Evolutionary conservation across 2,113 vertebrate genomes (phyloP).

Genomic region (Andinoacara biseriatus): DNA sequence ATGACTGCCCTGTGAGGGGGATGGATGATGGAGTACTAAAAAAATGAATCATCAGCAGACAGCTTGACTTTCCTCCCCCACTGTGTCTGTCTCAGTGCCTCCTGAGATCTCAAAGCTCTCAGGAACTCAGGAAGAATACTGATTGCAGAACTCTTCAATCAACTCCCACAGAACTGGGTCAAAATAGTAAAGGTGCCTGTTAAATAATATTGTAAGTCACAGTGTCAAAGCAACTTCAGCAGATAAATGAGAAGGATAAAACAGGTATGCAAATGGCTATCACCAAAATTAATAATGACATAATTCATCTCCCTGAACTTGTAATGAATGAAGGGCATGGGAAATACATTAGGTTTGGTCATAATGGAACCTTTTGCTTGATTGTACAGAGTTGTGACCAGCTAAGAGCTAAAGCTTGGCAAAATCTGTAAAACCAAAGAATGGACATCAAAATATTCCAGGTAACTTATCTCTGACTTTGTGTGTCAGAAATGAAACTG

Average conservation of each 20-base stretch:
- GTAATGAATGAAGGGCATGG: constrained; percentile 37
- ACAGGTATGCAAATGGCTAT: constrained; percentile 10
- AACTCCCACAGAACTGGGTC: constrained; percentile 48
- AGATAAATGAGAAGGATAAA: constrained; percentile 30
- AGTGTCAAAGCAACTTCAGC: constrained; percentile 12
- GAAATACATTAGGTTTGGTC: constrained; percentile 28
- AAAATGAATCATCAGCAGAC: constrained; percentile 67
- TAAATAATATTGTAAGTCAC: constrained; percentile 36
- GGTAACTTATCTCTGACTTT: neutral
- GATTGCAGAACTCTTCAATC: constrained; percentile 67
- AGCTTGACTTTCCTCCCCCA: constrained; percentile 31
- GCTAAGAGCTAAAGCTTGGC: neutral
- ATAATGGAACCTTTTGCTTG: neutral
- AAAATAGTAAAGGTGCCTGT: constrained; percentile 39
- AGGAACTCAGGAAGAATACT: constrained; percentile 35
- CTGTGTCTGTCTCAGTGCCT: constrained; percentile 43
- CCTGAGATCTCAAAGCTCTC: constrained; percentile 46
- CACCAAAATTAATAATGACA: neutral
- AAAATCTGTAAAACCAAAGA: constrained; percentile 8
- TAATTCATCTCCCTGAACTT: constrained; percentile 15
- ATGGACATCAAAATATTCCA: neutral
- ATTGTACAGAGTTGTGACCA: neutral
- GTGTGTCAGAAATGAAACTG: neutral
- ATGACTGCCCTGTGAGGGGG: constrained; percentile 46
- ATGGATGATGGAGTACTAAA: constrained; percentile 57